Conservation (phyloP, 1,140 invertebrate genomes). For the Megalopta genalis region DNA sequence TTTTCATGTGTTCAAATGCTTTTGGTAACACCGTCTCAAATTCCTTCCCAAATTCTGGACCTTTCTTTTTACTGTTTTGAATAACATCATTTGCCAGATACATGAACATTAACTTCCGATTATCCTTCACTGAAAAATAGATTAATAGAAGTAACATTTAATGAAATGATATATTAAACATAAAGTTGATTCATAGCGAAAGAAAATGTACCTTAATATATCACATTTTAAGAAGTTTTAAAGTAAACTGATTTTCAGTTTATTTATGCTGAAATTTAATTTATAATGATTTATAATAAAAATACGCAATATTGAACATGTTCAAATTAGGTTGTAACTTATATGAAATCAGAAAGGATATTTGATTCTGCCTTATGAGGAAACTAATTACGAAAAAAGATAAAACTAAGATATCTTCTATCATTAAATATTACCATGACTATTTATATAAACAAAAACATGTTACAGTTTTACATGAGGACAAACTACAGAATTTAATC, state of each 20-base stretch:
- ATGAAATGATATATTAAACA: background rate
- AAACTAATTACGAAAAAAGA: background rate
- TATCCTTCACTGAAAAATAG: conserved; percentile 87
- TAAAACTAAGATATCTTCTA: background rate
- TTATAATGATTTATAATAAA: background rate
- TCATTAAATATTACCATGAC: background rate
- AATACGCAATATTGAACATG: background rate
- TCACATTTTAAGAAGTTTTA: background rate
- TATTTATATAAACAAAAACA: background rate
- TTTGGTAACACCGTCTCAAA: conserved; percentile 88
- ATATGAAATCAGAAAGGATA: background rate
- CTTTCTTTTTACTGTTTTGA: conserved; percentile 98
- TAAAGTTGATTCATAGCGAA: background rate
- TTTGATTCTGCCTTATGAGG: background rate
- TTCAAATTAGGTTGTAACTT: background rate
- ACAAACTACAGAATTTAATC: background rate
- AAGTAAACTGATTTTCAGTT: conserved; percentile 4
- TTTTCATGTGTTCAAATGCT: conserved; percentile 90
- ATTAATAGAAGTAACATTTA: background rate
- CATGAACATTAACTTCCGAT: conserved; percentile 94
- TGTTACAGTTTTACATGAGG: background rate
- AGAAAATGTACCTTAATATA: background rate
- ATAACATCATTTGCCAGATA: conserved; percentile 99
- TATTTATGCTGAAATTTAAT: conserved; percentile 5
- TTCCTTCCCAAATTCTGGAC: conserved; percentile 95